Percentiles rank a stretch among this genome's conserved stretches.
phyloP scores from a whole-genome alignment of 2,888 invertebrate genomes.

The Cheilosia urbana region DNA sequence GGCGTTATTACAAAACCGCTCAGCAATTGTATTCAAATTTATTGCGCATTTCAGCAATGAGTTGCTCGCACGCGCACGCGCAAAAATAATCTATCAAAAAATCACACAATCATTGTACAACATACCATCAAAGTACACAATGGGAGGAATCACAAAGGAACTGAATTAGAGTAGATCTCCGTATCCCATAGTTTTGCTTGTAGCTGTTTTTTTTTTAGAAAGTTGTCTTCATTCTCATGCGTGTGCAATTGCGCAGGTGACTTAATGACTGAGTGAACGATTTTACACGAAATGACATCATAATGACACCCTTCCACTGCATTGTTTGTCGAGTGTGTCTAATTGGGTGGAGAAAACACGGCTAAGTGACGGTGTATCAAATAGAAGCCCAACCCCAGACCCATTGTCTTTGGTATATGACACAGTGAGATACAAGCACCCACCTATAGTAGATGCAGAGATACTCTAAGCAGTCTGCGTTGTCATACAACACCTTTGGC shows the following conservation, averaged over 20 bases:
- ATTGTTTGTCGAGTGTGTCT: slow-evolving; percentile 40
- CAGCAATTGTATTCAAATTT: slow-evolving; percentile 69
- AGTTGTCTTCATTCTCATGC: slow-evolving; percentile 66
- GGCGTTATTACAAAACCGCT: slow-evolving; percentile 41
- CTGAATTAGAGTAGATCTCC: slow-evolving; percentile 32
- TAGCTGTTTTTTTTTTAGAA: slow-evolving; percentile 51
- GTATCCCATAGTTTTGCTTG: slow-evolving; percentile 17
- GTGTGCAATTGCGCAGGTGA: slow-evolving; percentile 63
- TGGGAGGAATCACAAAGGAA: slow-evolving; percentile 26
- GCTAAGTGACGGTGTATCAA: slow-evolving; percentile 57
- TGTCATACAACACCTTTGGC: slow-evolving; percentile 48
- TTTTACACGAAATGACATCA: slow-evolving; percentile 71
- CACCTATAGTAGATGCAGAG: slow-evolving; percentile 21
- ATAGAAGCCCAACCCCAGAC: slow-evolving; percentile 56
- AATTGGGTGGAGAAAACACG: slow-evolving; percentile 28
- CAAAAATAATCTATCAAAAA: slow-evolving; percentile 32
- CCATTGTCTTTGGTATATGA: slow-evolving; percentile 61
- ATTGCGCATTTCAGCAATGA: slow-evolving; percentile 45
- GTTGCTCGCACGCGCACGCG: slow-evolving; percentile 40
- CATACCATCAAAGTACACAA: slow-evolving; percentile 45
- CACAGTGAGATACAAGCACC: slow-evolving; percentile 11
- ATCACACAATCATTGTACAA: slow-evolving; percentile 48
- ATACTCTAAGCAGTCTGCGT: neutral
- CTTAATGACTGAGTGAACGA: slow-evolving; percentile 72
- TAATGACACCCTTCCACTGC: slow-evolving; percentile 56